Base-by-base conservation (phyloP, 2,888 invertebrate species). In the Paralinhomoeus sp. region DNA sequence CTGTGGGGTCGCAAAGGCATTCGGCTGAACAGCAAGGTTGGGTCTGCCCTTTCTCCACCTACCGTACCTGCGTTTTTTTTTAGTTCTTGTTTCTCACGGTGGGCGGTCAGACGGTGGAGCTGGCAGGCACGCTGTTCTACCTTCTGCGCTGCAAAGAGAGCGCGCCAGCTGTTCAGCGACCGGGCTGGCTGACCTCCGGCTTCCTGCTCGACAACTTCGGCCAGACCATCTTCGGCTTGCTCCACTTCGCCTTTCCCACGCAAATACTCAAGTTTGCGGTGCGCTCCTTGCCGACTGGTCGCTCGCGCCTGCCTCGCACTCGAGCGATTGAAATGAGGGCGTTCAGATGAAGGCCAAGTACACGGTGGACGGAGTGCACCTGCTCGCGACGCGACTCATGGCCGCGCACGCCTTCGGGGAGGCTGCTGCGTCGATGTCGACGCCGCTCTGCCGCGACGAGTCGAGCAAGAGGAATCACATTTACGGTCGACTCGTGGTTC, bases 311-410 rank as follows among this genome's bases (percentile, higher is more conserved):
- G n/a, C n/a, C n/a, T n/a, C n/a, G n/a, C n/a, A n/a, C n/a, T n/a
- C n/a, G n/a, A 20, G 41, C 7, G 15, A 3, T 2, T 18, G 13
- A 31, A 21, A 21, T 5, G 21, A 5, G 21, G 9, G 7, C 3
- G 18, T 38, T 31, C 37, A 46, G 46, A 43, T 46, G 24, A 42
- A 46, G 22, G 2, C 7, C 2, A 34, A 39, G 27, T 38, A 20
- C 38, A 34, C 7, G 2, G 21, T 40, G 17, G 47, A 47, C 37
- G 47, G 44, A 17, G 45, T 45, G 18, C 47, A 47, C 45, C 42
- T 42, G 13, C 35, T 35, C 22, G 17, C 43, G 7, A 17, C 38
- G 20, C 38, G 45, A 9, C 43, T 27, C 12, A 33, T 39, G n/a
- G 46, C 46, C 15, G 46, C 43, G 33, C 23, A 43, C 27, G 12